phyloP scores from a whole-genome alignment of 2,888 invertebrate species.

The Callimorpha dominula region DNA sequence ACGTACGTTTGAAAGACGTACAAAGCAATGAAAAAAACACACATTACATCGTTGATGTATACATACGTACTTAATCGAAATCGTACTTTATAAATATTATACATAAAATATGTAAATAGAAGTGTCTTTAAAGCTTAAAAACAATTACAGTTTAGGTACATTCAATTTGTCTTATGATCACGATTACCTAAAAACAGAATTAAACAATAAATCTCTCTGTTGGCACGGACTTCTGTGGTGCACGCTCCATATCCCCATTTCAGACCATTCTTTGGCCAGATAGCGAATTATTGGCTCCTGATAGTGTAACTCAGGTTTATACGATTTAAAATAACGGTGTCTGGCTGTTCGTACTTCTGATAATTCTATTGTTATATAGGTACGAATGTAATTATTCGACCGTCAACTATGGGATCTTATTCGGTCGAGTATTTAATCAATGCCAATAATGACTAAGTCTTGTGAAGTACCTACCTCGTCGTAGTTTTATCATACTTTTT shows the following conservation, averaged over 20 bases:
- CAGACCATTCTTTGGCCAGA: constrained; percentile 71
- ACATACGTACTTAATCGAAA: too few species aligned
- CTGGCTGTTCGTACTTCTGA: constrained; percentile 24
- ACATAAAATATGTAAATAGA: too few species aligned
- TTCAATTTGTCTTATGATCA: constrained; percentile 29
- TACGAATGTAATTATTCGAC: neutral
- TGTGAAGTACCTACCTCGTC: neutral
- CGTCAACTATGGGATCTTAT: constrained; percentile 6
- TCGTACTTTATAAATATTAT: too few species aligned
- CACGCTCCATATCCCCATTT: constrained; percentile 20
- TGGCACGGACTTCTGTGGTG: constrained; percentile 12
- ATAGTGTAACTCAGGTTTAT: constrained; percentile 60
- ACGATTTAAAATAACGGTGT: constrained; percentile 55
- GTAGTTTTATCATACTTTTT: neutral
- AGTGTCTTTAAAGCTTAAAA: too few species aligned
- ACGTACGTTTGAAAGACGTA: too few species aligned
- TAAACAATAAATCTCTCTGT: constrained; percentile 42
- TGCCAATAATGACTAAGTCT: neutral
- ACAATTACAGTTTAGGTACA: too few species aligned
- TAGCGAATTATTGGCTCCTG: constrained; percentile 61
- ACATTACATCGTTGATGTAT: too few species aligned
- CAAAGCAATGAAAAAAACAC: too few species aligned
- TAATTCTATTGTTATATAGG: constrained; percentile 14
- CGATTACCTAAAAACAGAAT: constrained; percentile 27
- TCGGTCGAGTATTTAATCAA: neutral